These are phyloP conservation scores for Neocloeon triangulifer DNA, from an alignment of 1,140 invertebrate genomes.

Conservation along the genomic window DNA sequence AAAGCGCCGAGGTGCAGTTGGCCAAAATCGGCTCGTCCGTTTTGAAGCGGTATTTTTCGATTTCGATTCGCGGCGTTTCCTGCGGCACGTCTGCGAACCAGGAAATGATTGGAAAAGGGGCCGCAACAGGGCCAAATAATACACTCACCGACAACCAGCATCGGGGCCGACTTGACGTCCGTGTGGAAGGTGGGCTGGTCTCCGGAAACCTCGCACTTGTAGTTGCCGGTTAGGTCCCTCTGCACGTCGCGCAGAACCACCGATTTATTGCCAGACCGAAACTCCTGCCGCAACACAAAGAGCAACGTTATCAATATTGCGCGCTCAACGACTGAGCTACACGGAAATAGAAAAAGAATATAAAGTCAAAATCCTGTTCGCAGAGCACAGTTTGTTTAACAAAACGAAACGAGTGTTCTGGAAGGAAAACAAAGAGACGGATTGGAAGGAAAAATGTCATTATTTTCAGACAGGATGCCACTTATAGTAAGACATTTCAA, in stretches of 20 bases:
- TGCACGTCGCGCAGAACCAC: slow-evolving; percentile 27
- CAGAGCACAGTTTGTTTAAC: too few species aligned
- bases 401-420: too few species aligned
- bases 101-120: too few species aligned
- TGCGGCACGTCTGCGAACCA: slow-evolving; percentile 8
- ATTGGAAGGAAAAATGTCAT: too few species aligned
- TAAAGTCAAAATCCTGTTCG: too few species aligned
- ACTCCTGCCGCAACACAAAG: slow-evolving; percentile 18
- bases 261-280: slow-evolving; percentile 24
- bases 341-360: neutral
- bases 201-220: slow-evolving; percentile 53
- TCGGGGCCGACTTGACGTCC: slow-evolving; percentile 27
- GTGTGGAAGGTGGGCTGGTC: slow-evolving; percentile 47
- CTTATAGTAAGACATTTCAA: too few species aligned
- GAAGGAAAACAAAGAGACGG: too few species aligned
- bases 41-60: slow-evolving; percentile 16
- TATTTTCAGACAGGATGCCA: too few species aligned
- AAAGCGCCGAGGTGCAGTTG: slow-evolving; percentile 26
- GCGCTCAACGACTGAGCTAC: too few species aligned
- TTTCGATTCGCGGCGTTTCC: slow-evolving; percentile 14
- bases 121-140: too few species aligned
- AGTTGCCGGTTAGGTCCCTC: slow-evolving; percentile 35
- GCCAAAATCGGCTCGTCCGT: slow-evolving; percentile 14
- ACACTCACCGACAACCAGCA: slow-evolving; percentile 47
- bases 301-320: neutral